A percentile compares a stretch with the other conserved stretches of the same genome.
phyloP scores from a whole-genome alignment of 2,113 vertebrate genomes.

The Bettongia penicillata region DNA sequence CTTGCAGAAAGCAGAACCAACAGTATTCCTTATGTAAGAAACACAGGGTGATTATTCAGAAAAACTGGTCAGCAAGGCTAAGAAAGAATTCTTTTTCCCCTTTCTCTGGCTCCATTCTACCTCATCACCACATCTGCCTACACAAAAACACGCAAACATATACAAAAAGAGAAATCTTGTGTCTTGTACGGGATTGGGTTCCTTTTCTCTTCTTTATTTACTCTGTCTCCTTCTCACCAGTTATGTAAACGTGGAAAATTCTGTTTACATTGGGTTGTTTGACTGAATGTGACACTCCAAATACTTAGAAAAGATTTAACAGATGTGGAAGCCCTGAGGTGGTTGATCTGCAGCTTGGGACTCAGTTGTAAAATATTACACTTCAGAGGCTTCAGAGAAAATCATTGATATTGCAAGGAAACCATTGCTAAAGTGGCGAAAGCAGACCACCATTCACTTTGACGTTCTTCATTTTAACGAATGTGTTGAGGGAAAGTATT shows the following conservation, averaged over 20 bases:
- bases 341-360: slow-evolving; percentile 23
- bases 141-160: neutral
- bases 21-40: neutral
- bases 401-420: slow-evolving; percentile 60
- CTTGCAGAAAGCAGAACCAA: neutral
- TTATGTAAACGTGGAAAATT: neutral
- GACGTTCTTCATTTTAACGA: slow-evolving; percentile 68
- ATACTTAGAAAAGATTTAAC: slow-evolving; percentile 9
- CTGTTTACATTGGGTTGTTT: slow-evolving; percentile 22
- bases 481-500: slow-evolving; percentile 52
- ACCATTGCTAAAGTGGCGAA: slow-evolving; percentile 71
- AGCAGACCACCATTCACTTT: slow-evolving; percentile 60
- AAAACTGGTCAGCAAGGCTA: neutral
- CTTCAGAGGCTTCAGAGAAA: slow-evolving; percentile 61
- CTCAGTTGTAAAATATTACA: slow-evolving; percentile 49
- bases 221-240: neutral
- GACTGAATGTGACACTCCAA: slow-evolving; percentile 16
- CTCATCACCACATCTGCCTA: neutral
- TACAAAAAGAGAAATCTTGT: neutral
- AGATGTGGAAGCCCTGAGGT: neutral
- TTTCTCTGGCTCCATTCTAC: neutral
- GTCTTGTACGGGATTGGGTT: neutral
- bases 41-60: slow-evolving; percentile 3
- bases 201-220: neutral
- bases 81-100: neutral